Evolutionary conservation across 1,140 invertebrate species (phyloP).

Genomic region (Ceratina australensis): DNA sequence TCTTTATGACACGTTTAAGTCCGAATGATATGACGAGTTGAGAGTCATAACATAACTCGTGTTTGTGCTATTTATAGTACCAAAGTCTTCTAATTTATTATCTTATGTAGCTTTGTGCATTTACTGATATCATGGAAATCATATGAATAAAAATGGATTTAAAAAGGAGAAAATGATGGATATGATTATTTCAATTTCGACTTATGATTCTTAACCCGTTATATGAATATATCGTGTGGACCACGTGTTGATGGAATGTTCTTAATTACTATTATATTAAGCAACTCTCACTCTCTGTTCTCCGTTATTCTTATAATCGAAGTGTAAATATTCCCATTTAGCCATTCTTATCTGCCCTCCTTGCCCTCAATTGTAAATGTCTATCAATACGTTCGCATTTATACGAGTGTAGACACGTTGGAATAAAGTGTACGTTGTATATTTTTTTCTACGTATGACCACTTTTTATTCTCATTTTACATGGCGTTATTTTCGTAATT

Average conservation of each 20-base stretch:
- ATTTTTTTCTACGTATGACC: slow-evolving; percentile 71
- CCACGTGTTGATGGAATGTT: background rate
- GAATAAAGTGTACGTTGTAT: slow-evolving; percentile 75
- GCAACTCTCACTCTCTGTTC: slow-evolving; percentile 50
- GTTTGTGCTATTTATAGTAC: too few relatives aligned
- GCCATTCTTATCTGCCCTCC: slow-evolving; percentile 30
- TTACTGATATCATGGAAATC: too few relatives aligned
- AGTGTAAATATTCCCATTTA: slow-evolving; percentile 75
- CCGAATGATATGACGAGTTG: background rate
- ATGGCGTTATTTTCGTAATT: slow-evolving; percentile 28
- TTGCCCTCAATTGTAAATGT: slow-evolving; percentile 61
- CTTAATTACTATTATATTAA: slow-evolving; percentile 11
- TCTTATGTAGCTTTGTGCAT: too few relatives aligned
- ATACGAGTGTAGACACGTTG: slow-evolving; percentile 67
- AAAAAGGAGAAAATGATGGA: too few relatives aligned
- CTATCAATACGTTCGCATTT: slow-evolving; percentile 36
- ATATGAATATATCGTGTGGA: background rate
- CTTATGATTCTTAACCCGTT: too few relatives aligned
- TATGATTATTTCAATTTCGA: too few relatives aligned
- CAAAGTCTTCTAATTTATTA: too few relatives aligned
- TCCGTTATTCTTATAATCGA: slow-evolving; percentile 66
- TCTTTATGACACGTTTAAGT: slow-evolving; percentile 16
- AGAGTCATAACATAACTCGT: too few relatives aligned
- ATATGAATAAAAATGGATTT: too few relatives aligned
- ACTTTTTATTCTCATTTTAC: slow-evolving; percentile 57